Conservation (phyloP, 2,797 vertebrate species). For the Iguana delicatissima region DNA sequence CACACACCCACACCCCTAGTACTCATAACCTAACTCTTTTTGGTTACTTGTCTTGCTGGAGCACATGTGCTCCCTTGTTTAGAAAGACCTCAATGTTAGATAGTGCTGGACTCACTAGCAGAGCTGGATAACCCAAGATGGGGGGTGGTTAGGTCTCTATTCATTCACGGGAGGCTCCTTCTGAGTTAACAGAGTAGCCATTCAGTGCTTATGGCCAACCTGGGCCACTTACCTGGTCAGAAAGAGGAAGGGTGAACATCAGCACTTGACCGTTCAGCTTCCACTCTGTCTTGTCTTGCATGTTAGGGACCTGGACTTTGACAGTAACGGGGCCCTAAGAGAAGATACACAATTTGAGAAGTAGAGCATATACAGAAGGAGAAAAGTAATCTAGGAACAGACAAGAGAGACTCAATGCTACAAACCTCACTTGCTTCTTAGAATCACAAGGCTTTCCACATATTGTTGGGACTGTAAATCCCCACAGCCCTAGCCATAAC, state of each 20-base stretch:
- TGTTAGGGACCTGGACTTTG: constrained; percentile 98
- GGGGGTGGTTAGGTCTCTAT: neutral
- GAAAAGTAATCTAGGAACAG: too few relatives aligned
- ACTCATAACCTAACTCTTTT: too few relatives aligned
- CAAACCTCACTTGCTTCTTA: too few relatives aligned
- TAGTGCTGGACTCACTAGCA: too few relatives aligned
- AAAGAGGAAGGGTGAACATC: constrained; percentile 94
- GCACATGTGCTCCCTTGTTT: neutral
- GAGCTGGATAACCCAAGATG: neutral
- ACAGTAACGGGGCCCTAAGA: constrained; percentile 90
- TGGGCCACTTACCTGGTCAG: constrained; percentile 89
- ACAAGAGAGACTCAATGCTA: too few relatives aligned
- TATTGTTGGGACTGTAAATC: too few relatives aligned
- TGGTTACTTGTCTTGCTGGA: neutral
- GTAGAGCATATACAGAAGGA: fast-evolving
- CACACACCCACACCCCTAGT: too few relatives aligned
- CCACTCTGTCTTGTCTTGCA: constrained; percentile 99
- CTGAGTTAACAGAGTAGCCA: neutral
- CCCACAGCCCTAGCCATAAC: too few relatives aligned
- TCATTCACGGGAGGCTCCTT: too few relatives aligned
- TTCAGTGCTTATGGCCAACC: neutral
- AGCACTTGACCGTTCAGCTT: constrained; percentile 95
- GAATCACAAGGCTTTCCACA: too few relatives aligned
- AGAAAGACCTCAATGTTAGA: neutral
- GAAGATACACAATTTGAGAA: constrained; percentile 39